phyloP scores from a whole-genome alignment of 2,888 invertebrate species.

The Eupithecia insigniata region DNA sequence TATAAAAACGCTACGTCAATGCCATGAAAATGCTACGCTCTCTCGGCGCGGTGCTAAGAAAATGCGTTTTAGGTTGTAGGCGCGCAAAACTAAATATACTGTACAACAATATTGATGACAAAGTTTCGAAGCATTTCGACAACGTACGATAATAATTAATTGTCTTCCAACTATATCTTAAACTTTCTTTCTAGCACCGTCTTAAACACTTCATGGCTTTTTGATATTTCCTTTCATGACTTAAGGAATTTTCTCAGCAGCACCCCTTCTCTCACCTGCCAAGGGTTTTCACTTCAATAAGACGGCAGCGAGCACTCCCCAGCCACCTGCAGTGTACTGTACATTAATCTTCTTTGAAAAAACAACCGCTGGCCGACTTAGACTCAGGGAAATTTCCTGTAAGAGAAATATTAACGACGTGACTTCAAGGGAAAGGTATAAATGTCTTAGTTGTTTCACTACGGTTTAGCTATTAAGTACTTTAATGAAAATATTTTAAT shows the following conservation, averaged over 20 bases:
- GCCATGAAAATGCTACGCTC: no score
- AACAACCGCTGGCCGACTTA: constrained; percentile 33
- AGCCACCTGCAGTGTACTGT: constrained; percentile 19
- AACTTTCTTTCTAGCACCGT: not conserved
- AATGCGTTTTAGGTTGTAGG: no score
- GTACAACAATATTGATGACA: not conserved
- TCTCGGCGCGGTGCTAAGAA: not conserved
- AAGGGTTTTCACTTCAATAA: constrained; percentile 7
- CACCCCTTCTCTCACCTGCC: not conserved
- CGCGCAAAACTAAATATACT: no score
- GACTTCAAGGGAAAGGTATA: constrained; percentile 18
- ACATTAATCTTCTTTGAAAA: constrained; percentile 44
- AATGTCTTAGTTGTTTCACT: constrained; percentile 4
- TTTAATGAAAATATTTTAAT: not conserved
- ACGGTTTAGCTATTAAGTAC: not conserved
- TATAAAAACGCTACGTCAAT: no score
- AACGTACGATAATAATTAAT: not conserved
- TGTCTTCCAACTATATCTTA: not conserved
- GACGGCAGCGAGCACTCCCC: not conserved
- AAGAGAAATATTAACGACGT: constrained; percentile 41
- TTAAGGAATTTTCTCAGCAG: constrained; percentile 5
- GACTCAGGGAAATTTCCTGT: constrained; percentile 35
- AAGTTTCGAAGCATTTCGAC: not conserved
- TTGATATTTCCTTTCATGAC: not conserved
- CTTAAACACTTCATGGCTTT: not conserved